These are phyloP conservation scores for Mesorhabditis spiculigera DNA, from an alignment of 2,888 invertebrate species.

Conservation along the genomic window DNA sequence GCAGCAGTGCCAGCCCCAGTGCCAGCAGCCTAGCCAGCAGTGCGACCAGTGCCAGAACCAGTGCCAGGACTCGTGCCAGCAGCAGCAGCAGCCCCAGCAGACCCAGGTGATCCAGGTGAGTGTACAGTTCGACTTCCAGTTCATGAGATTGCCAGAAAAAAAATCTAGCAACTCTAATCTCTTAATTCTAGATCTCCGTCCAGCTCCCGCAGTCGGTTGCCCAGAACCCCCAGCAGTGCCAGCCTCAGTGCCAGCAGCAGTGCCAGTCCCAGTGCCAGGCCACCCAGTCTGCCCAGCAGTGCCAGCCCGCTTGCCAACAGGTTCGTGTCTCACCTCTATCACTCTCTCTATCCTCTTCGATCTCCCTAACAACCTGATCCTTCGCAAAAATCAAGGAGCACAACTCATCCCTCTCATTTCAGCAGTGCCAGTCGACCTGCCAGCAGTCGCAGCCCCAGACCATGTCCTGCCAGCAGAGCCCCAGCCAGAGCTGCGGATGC, in stretches of 20 bases:
- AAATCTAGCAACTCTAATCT: not conserved
- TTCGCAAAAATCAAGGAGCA: not conserved
- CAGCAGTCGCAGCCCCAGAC: not conserved
- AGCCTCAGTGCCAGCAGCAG: slow-evolving; percentile 21
- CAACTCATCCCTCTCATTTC: not conserved
- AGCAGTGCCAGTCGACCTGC: slow-evolving; percentile 6
- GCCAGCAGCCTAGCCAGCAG: too few relatives aligned
- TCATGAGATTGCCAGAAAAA: not conserved
- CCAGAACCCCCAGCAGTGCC: slow-evolving; percentile 15
- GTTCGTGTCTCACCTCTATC: not conserved
- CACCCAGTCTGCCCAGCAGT: slow-evolving; percentile 15
- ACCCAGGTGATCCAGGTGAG: slow-evolving; percentile 2
- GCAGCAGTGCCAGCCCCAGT: too few relatives aligned
- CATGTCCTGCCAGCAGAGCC: not conserved
- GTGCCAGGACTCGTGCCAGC: slow-evolving; percentile 25
- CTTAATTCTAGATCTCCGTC: not conserved
- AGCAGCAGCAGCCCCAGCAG: not conserved
- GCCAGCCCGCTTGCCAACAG: slow-evolving; percentile 15
- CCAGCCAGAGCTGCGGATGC: not conserved
- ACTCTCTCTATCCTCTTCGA: too few relatives aligned
- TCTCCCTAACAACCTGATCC: not conserved
- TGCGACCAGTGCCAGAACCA: slow-evolving; percentile 25
- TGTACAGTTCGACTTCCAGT: too few relatives aligned
- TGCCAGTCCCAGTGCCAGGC: slow-evolving; percentile 19
- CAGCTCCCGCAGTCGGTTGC: slow-evolving; percentile 7